Conservation (phyloP, 1,140 invertebrate genomes). For the Campodea augens region DNA sequence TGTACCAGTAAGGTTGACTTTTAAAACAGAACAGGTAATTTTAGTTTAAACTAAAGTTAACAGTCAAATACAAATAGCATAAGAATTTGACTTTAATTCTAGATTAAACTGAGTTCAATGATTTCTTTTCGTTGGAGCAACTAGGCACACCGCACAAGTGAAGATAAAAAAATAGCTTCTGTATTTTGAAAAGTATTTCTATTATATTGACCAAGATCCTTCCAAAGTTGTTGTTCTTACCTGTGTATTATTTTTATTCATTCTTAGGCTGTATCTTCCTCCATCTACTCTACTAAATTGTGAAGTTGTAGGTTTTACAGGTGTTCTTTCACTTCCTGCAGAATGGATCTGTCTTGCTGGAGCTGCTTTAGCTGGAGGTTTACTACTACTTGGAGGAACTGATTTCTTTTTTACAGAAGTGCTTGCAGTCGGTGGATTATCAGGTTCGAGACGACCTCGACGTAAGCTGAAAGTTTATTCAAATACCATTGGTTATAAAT, state of each 20-base stretch:
- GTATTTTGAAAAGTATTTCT: not conserved
- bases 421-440: conserved; percentile 5
- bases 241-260: conserved; percentile 19
- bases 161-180: not conserved
- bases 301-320: too few relatives aligned
- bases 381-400: not conserved
- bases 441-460: conserved; percentile 13
- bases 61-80: not conserved
- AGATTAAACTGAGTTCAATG: not conserved
- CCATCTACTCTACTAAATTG: conserved; percentile 36
- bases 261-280: conserved; percentile 41
- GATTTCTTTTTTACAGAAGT: conserved; percentile 16
- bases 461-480: conserved; percentile 15
- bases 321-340: not conserved
- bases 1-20: too few relatives aligned
- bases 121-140: too few relatives aligned
- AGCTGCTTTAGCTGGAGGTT: not conserved
- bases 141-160: too few relatives aligned
- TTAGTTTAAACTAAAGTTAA: too few relatives aligned
- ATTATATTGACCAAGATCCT: not conserved
- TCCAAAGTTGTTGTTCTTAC: conserved; percentile 1
- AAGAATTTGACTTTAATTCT: not conserved
- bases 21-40: too few relatives aligned
- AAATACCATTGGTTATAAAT: too few relatives aligned
- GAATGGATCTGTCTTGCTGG: not conserved